Evolutionary conservation across 2,888 invertebrate genomes (phyloP), one percentile per base, ranked within the genome.

Genomic region (Lottia scabra): DNA sequence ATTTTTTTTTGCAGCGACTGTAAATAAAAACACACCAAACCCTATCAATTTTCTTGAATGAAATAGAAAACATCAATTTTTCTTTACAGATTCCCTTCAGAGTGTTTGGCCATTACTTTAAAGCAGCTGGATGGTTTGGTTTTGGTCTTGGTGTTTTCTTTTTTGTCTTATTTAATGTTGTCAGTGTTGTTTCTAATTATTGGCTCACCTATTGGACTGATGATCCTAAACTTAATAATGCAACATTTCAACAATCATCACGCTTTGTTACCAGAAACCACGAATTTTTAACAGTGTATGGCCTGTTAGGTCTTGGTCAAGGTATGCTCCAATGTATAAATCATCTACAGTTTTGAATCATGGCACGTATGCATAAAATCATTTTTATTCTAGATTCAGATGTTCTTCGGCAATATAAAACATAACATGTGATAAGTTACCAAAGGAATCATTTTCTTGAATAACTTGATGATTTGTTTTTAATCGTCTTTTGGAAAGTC

Each of bases 191-290:
- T 65, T 68, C 70, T 45, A 78, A 72, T 62, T 72, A 76, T 66
- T 78, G 78, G 78, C 72, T 78, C 0, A 73, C 70, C 26, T 27
- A n/a, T 56, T 78, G 78, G 78, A 78, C 78, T 19, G 73, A 72
- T 45, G 78, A 78, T 65, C 65, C 73, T 1, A 63, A 64, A 15
- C 65, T 78, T 46, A 66, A 65, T 45, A 74, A 74, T 63, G 6
- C 62, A 13, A 68, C 66, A 10, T 13, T 68, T 13, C 63, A 56
- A 56, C 56, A 56, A 23, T 19, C 56, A 19, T 10, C 19, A 10
- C 12, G 10, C 5, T 56, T 56, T 56, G 56, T 56, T 23, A 56
- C 12, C 8, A 56, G 23, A 56, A 56, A 56, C 56, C 56, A 56
- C 23, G 19, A 23, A 10, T 56, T 56, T 13, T 23, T 56, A 56